Percentiles rank a stretch among this genome's conserved stretches.
Conservation (phyloP, 1,140 invertebrate species). For the Gryllus bimaculatus region DNA sequence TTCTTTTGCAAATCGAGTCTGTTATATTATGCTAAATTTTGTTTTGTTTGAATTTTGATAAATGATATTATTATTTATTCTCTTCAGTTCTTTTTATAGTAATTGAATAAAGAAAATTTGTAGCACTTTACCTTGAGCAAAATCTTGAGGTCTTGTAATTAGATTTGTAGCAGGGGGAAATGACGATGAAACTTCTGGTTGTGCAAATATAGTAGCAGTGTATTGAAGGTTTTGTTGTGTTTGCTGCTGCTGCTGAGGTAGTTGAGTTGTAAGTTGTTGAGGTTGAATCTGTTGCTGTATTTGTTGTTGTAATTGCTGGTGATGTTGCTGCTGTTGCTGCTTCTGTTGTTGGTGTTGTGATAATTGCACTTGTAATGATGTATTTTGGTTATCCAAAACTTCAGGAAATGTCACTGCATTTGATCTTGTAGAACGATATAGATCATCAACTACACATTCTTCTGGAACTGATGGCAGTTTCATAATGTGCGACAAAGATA, state of each 20-base stretch:
- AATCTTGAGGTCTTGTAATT: background rate
- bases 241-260: slow-evolving; percentile 22
- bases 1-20: too few species aligned
- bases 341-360: slow-evolving; percentile 23
- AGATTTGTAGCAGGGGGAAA: background rate
- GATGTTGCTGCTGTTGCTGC: slow-evolving; percentile 18
- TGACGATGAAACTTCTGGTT: slow-evolving; percentile 8
- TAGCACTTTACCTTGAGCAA: background rate
- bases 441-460: slow-evolving; percentile 34
- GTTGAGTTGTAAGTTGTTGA: slow-evolving; percentile 17
- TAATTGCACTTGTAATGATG: slow-evolving; percentile 8
- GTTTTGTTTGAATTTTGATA: too few species aligned
- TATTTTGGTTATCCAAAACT: background rate
- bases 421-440: slow-evolving; percentile 20
- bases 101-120: too few species aligned
- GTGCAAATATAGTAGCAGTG: slow-evolving; percentile 16
- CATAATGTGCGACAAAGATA: slow-evolving; percentile 31
- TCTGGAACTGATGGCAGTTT: slow-evolving; percentile 56
- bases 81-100: too few species aligned
- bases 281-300: slow-evolving; percentile 17
- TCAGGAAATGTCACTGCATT: slow-evolving; percentile 16
- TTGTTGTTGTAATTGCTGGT: slow-evolving; percentile 30
- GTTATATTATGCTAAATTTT: too few species aligned
- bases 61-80: too few species aligned
- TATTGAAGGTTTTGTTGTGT: slow-evolving; percentile 24